These are phyloP conservation scores for Melanotaenia trifasciata DNA, from an alignment of 2,797 vertebrate genomes.

Conservation along the genomic window DNA sequence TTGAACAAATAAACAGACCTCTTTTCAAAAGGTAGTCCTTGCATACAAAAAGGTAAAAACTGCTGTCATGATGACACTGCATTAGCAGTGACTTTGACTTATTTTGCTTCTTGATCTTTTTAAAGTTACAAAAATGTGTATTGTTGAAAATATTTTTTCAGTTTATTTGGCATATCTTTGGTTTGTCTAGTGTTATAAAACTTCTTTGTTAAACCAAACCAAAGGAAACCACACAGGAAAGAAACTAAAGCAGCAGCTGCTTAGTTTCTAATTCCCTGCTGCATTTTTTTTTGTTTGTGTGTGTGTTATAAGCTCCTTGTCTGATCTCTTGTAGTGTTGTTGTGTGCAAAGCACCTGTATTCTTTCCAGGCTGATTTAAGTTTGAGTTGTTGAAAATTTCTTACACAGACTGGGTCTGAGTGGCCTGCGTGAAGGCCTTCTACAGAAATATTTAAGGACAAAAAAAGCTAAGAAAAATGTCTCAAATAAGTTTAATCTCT, in stretches of 20 bases:
- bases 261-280: no score
- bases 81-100: neutral
- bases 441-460: neutral
- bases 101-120: neutral
- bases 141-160: neutral
- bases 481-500: neutral
- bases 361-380: no score
- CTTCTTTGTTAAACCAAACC: neutral
- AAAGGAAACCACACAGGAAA: no score
- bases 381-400: neutral
- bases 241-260: no score
- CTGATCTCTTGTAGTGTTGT: no score
- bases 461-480: no score
- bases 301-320: no score
- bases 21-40: neutral
- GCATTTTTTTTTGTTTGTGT: no score
- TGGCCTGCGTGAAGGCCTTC: neutral
- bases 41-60: no score
- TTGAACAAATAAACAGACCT: slow-evolving; percentile 8
- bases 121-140: neutral
- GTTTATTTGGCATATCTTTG: neutral
- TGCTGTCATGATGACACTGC: no score
- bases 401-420: slow-evolving; percentile 23
- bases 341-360: no score
- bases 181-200: neutral